A percentile compares a stretch with the other conserved stretches of the same genome.
Conservation (phyloP, 2,888 invertebrate genomes). For the Pheosia tremula region DNA sequence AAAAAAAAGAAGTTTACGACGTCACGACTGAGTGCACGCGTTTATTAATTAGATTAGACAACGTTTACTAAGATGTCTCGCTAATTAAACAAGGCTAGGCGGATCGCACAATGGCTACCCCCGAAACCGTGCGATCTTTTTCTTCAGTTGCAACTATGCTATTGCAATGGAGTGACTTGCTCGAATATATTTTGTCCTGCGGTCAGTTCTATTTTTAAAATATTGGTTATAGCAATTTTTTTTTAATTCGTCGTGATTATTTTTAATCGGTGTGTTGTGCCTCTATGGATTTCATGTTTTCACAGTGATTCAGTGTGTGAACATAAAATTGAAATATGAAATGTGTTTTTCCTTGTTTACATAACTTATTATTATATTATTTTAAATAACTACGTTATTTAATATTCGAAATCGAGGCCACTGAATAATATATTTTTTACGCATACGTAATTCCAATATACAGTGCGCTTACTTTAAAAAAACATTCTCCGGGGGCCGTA, state of each 20-base stretch:
- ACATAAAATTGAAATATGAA: neutral
- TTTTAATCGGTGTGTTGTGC: neutral
- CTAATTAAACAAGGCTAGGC: conserved; percentile 58
- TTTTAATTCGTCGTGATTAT: neutral
- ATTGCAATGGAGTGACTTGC: conserved; percentile 81
- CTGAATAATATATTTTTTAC: too few species aligned
- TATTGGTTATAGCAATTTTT: neutral
- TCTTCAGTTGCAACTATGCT: conserved; percentile 76
- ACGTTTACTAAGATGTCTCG: conserved; percentile 24
- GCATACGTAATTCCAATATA: too few species aligned
- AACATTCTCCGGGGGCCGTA: too few species aligned
- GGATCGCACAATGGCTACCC: conserved; percentile 60
- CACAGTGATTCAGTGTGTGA: neutral
- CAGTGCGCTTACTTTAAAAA: too few species aligned
- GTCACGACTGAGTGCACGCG: too few species aligned
- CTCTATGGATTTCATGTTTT: neutral
- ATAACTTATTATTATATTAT: neutral
- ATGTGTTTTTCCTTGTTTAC: conserved; percentile 15
- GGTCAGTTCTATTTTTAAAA: conserved; percentile 66
- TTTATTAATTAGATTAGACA: conserved; percentile 6
- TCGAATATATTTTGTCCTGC: conserved; percentile 70
- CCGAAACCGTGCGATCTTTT: conserved; percentile 59
- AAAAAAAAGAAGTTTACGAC: too few species aligned
- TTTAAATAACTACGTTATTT: neutral
- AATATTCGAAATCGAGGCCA: too few species aligned